Evolutionary conservation across 2,797 vertebrate genomes (phyloP).

Genomic region (Microcaecilia unicolor): DNA sequence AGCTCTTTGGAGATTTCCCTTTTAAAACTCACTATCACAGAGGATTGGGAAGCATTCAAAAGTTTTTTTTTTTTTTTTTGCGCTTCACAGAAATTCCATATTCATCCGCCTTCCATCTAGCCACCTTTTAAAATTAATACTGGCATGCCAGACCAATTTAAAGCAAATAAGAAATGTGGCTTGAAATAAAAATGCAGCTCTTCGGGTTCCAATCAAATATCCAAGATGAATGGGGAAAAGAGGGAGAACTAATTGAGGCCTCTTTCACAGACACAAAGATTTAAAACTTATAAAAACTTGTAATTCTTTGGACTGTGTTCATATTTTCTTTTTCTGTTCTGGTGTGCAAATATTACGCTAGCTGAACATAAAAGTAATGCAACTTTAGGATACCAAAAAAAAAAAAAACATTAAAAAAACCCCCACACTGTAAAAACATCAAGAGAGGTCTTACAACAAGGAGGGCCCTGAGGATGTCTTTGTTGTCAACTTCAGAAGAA

Average conservation of each 20-base stretch:
- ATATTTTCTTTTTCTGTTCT: conserved; percentile 91
- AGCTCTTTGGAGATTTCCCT: conserved; percentile 99
- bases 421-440: conserved; percentile 92
- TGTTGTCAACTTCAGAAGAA: conserved; percentile 99
- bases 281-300: conserved; percentile 52
- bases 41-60: conserved; percentile 72
- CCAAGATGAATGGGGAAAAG: conserved; percentile 47
- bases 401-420: too few species aligned
- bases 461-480: conserved; percentile 99
- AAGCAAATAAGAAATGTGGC: conserved; percentile 47
- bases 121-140: conserved; percentile 67
- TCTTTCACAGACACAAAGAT: conserved; percentile 38
- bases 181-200: conserved; percentile 38
- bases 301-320: conserved; percentile 71
- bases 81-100: conserved; percentile 70
- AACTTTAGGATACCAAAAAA: conserved; percentile 97
- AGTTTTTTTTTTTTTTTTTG: conserved; percentile 79
- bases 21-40: conserved; percentile 81
- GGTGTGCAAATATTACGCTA: conserved; percentile 99
- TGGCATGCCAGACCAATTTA: conserved; percentile 72
- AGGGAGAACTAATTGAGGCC: conserved; percentile 18
- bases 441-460: conserved; percentile 99
- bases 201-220: conserved; percentile 54
- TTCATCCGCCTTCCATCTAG: conserved; percentile 58
- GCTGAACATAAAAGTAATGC: conserved; percentile 97